Percentiles rank a stretch among this genome's conserved stretches.
Evolutionary conservation across 2,113 vertebrate species (phyloP).

Genomic region (Ginglymostoma cirratum): DNA sequence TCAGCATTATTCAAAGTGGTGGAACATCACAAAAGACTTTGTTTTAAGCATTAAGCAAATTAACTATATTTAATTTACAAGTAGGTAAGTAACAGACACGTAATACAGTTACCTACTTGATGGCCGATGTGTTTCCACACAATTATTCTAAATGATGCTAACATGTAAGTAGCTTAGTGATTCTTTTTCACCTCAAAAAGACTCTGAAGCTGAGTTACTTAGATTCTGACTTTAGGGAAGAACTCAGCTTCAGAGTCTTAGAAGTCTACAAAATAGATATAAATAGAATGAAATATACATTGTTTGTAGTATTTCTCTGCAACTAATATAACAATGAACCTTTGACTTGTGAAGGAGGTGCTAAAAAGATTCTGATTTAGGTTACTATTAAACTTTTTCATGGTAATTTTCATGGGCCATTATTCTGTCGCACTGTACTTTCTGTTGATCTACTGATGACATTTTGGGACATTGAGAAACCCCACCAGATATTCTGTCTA

Average conservation of each 20-base stretch:
- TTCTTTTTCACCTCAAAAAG: not conserved
- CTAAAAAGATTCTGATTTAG: not conserved
- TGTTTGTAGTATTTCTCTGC: not conserved
- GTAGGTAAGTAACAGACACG: not conserved
- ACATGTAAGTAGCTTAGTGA: not conserved
- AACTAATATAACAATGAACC: not conserved
- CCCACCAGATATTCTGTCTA: not conserved
- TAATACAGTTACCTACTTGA: not conserved
- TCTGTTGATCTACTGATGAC: not conserved
- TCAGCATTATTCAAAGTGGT: not conserved
- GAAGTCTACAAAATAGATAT: not conserved
- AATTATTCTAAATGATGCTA: not conserved
- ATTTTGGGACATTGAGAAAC: not conserved
- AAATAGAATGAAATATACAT: not conserved
- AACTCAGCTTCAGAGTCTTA: not conserved
- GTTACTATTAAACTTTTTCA: not conserved
- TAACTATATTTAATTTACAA: not conserved
- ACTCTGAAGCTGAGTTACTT: not conserved
- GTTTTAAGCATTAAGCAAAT: not conserved
- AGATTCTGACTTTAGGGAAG: not conserved
- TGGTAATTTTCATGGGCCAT: not conserved
- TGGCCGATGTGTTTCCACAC: not conserved
- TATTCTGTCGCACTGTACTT: not conserved
- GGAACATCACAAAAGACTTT: not conserved
- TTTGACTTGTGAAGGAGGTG: not conserved